phyloP scores from a whole-genome alignment of 2,113 vertebrate species.

The Vanacampus margaritifer region DNA sequence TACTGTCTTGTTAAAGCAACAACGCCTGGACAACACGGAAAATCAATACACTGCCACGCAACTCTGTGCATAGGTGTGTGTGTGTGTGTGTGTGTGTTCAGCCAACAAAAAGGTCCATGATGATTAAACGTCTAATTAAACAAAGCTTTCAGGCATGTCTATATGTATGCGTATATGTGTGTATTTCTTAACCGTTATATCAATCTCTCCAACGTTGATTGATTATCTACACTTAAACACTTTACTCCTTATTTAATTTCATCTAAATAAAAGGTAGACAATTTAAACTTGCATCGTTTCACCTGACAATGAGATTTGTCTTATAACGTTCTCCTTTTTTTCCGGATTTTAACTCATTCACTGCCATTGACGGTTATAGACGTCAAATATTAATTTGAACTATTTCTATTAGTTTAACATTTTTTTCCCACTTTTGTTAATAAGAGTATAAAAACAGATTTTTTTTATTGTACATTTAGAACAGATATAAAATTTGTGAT shows the following conservation, averaged over 20 bases:
- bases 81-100: conserved; percentile 25
- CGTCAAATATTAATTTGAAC: too few relatives aligned
- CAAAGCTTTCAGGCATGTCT: conserved; percentile 23
- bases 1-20: conserved; percentile 68
- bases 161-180: background rate
- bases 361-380: too few relatives aligned
- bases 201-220: background rate
- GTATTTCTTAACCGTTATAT: conserved; percentile 16
- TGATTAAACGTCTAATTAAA: conserved; percentile 61
- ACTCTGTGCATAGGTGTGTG: conserved; percentile 21
- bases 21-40: conserved; percentile 50
- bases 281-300: background rate
- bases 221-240: background rate
- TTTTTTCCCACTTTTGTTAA: too few relatives aligned
- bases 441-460: too few relatives aligned
- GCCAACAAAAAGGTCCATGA: conserved; percentile 45
- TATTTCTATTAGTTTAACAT: too few relatives aligned
- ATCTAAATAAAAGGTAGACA: background rate
- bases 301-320: background rate
- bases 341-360: too few relatives aligned
- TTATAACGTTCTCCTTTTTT: background rate
- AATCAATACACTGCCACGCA: conserved; percentile 56
- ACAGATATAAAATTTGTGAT: too few relatives aligned
- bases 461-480: too few relatives aligned
- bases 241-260: background rate